Percentiles rank a stretch among this genome's conserved stretches.
Conservation (phyloP, 2,113 vertebrate genomes). For the Tautogolabrus adspersus region DNA sequence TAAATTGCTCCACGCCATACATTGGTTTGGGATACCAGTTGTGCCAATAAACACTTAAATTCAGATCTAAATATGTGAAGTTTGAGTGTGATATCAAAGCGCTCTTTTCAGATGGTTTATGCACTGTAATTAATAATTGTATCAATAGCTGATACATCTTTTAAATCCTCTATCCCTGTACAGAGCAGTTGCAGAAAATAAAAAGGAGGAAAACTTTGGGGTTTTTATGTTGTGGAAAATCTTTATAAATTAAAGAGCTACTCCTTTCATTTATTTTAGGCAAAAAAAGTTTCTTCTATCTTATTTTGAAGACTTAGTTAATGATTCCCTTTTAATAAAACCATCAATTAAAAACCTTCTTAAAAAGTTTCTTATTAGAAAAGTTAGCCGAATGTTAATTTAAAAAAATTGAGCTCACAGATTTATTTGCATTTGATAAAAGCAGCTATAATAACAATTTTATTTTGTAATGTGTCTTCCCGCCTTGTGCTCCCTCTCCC, state of each 20-base stretch:
- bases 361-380: background rate
- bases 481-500: too few species aligned
- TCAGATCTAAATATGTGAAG: background rate
- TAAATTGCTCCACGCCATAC: background rate
- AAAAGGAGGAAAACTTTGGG: background rate
- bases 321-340: background rate
- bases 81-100: background rate
- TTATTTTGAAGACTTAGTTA: background rate
- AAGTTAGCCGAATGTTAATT: background rate
- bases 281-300: background rate
- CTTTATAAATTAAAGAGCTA: background rate
- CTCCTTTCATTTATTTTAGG: too few species aligned
- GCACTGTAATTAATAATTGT: background rate
- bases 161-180: background rate
- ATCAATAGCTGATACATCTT: background rate
- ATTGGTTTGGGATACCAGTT: background rate
- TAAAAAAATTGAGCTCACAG: background rate
- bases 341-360: background rate
- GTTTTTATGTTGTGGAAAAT: constrained; percentile 2
- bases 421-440: background rate
- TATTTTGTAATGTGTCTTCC: too few species aligned
- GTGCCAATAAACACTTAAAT: background rate
- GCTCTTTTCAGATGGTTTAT: background rate
- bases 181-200: background rate
- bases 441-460: too few species aligned